Evolutionary conservation across 1,140 invertebrate genomes (phyloP).

Genomic region (Penaeus chinensis): DNA sequence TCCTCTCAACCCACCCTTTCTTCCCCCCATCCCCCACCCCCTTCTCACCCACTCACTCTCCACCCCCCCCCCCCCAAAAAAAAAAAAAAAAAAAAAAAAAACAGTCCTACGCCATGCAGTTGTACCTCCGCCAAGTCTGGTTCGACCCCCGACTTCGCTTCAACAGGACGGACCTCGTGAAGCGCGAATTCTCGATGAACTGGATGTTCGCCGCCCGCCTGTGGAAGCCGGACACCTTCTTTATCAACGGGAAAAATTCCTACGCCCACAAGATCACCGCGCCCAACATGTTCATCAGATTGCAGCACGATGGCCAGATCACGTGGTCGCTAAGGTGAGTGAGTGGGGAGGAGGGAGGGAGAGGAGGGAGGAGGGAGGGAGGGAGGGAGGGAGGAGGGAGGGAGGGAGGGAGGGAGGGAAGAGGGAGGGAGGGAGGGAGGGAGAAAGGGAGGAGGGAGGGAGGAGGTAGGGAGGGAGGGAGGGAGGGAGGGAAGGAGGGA

Average conservation of each 20-base stretch:
- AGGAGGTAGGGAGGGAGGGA: neutral
- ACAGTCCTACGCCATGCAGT: slow-evolving; percentile 96
- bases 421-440: neutral
- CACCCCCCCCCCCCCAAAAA: no score
- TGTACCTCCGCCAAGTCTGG: slow-evolving; percentile 78
- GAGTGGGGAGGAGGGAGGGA: neutral
- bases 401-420: neutral
- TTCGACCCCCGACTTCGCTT: slow-evolving; percentile 72
- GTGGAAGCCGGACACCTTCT: slow-evolving; percentile 78
- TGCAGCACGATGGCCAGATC: slow-evolving; percentile 73
- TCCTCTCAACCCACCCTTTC: no score
- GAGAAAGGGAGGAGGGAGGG: neutral
- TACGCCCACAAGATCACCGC: slow-evolving; percentile 76
- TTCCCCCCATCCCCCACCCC: no score
- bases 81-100: no score
- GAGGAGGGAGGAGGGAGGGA: neutral
- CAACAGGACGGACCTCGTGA: slow-evolving; percentile 66
- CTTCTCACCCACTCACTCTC: no score
- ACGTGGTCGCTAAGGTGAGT: slow-evolving; percentile 75
- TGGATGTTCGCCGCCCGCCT: slow-evolving; percentile 74
- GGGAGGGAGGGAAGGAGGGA: neutral
- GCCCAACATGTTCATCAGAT: slow-evolving; percentile 74
- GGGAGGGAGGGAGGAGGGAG: neutral
- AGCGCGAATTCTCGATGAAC: slow-evolving; percentile 73
- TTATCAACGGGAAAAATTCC: slow-evolving; percentile 75